Evolutionary conservation across 1,140 invertebrate species (phyloP), one percentile per base, ranked within the genome.

Genomic region (Sminthurides bifidus): DNA sequence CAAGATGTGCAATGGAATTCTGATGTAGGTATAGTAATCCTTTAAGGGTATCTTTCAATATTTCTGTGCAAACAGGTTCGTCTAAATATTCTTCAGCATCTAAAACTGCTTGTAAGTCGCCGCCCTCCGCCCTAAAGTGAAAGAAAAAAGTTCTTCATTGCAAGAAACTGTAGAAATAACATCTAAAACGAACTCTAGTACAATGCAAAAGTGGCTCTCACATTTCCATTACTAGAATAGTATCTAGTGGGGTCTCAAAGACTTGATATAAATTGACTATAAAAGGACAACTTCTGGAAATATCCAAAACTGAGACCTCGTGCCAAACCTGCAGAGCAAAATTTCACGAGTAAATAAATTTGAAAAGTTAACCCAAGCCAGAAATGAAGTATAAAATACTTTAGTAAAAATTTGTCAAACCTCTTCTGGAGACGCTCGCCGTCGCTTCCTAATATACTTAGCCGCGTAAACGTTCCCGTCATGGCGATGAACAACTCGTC

Each of bases 1-100:
- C 63, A 15, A 65, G 54, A 56, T 65, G 63, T 35, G 63, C 63
- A n/a, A 65, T 61, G 41, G 57, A 65, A 56, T 61, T 53, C 38
- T 53, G 24, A 50, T 65, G 63, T 43, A 65, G 41, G 43, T 61
- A 65, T 37, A 31, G 38, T 23, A 65, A 57, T 21, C 63, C 63
- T 49, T 37, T 61, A 26, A 61, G 46, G 8, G 59, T 61, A 54
- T 65, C 63, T 51, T 58, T 61, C 15, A 65, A 41, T 26, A 65
- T 54, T 26, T 61, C 58, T 60, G 54, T 41, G 56, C 59, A 61
- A 41, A 60, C 21, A 48, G 37, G 43, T 27, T 65, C 63, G 50
- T 59, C 50, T n/a, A 65, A 30, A 43, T 59, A 65, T 52, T 65
- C 63, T 52, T 65, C 55, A 17, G 52, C 52, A 53, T 65, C 63